A percentile compares a stretch with the other conserved stretches of the same genome.
phyloP scores from a whole-genome alignment of 2,888 invertebrate genomes.

The Scaeva pyrastri region DNA sequence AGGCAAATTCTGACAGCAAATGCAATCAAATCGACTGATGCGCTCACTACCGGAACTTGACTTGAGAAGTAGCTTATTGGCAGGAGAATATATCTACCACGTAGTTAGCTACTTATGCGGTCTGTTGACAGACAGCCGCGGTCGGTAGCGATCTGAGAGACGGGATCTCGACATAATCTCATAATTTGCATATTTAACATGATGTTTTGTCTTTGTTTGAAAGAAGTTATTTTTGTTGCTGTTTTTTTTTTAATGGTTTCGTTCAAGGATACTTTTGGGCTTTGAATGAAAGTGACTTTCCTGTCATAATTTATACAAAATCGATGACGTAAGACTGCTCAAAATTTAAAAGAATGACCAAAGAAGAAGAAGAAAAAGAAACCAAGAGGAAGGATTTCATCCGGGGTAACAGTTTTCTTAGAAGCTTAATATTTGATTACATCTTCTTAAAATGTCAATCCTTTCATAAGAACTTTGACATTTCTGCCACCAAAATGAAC shows the following conservation, averaged over 20 bases:
- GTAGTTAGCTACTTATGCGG: neutral
- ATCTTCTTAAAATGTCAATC: no score
- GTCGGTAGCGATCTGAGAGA: neutral
- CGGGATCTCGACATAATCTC: conserved; percentile 69
- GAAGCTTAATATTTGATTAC: no score
- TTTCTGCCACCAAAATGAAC: no score
- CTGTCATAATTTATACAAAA: neutral
- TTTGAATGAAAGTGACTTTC: neutral
- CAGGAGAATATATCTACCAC: neutral
- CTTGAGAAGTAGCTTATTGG: conserved; percentile 48
- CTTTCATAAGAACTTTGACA: no score
- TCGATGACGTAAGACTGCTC: neutral
- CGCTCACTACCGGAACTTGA: conserved; percentile 61
- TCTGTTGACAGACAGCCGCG: conserved; percentile 40
- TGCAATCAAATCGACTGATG: conserved; percentile 22
- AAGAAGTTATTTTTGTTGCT: conserved; percentile 14
- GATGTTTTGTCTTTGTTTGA: conserved; percentile 37
- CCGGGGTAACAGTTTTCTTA: no score
- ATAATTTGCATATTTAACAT: conserved; percentile 70
- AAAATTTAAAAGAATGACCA: neutral
- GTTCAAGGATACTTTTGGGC: neutral
- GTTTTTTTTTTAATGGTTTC: neutral
- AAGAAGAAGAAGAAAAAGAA: neutral
- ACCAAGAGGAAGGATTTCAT: neutral
- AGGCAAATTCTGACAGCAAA: neutral